Evolutionary conservation across 2,113 vertebrate species (phyloP), one percentile per base, ranked within the genome.

Genomic region (Loxodonta africana): DNA sequence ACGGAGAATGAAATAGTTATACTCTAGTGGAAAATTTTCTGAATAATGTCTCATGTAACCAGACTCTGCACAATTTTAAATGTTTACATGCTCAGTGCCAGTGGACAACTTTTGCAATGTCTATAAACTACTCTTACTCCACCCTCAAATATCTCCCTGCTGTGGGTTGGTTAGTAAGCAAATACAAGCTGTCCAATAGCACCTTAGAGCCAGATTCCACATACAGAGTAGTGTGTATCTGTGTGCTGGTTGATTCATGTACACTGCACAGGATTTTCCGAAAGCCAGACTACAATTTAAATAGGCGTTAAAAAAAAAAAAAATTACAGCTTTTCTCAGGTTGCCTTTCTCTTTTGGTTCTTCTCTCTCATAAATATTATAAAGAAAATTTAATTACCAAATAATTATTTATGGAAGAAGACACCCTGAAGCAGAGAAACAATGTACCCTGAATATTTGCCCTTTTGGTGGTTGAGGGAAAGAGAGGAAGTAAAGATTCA

Each of bases 101-200:
- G 51, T 81, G 83, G 88, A 96, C 86, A 94, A 95, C 83, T 93
- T 96, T 93, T 51, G 81, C 41, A 92, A 83, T 85, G 37, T 95
- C 76, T 95, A 84, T 91, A 96, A 97, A 97, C 88, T 94, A 89
- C 18, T 81, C n/a, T 93, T 83, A 92, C 91, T 95, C 80, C 69
- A 95, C 73, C 94, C 71, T 33, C 88, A 96, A 92, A 94, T 44
- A 91, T 91, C 90, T 90, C 62, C 86, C 74, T 94, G 83, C 80
- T 91, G 80, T 53, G 93, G 33, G 69, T 95, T 84, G 65, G 95
- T 81, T 93, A 96, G 74, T 81, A 87, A 93, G 95, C 93, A 98
- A 96, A 96, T 84, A 94, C 88, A 96, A 95, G 94, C 95, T 97
- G 96, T 95, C 95, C 96, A 90, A 95, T 14, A 41, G 83, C 48